These are phyloP conservation scores for Callionymus lyra DNA, from an alignment of 2,113 vertebrate genomes.

Conservation along the genomic window DNA sequence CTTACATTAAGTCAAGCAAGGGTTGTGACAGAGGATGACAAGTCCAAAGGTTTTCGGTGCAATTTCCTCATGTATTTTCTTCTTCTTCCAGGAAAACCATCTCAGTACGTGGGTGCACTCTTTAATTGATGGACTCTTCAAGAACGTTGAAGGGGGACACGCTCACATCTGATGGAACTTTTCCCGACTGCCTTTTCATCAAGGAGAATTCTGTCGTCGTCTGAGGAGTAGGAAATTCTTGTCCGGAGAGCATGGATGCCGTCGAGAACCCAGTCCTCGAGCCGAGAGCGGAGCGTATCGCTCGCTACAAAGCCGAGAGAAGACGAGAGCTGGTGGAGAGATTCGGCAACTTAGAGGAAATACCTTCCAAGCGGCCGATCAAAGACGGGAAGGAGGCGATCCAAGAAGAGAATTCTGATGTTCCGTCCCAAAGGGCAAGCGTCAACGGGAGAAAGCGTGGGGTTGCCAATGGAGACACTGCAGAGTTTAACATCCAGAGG, in stretches of 20 bases:
- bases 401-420: background rate
- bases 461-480: slow-evolving; percentile 49
- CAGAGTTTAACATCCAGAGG: slow-evolving; percentile 26
- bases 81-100: slow-evolving; percentile 20
- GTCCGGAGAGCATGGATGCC: slow-evolving; percentile 27
- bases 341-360: slow-evolving; percentile 53
- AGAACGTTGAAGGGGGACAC: slow-evolving; percentile 4
- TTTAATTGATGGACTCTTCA: slow-evolving; percentile 7
- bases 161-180: slow-evolving; percentile 23
- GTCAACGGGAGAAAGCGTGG: slow-evolving; percentile 30
- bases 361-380: slow-evolving; percentile 56
- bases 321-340: slow-evolving; percentile 63
- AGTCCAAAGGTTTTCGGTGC: too few species aligned
- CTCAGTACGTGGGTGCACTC: slow-evolving; percentile 5
- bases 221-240: slow-evolving; percentile 1
- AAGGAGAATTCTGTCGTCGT: too few species aligned
- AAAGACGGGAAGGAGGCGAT: slow-evolving; percentile 39
- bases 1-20: slow-evolving; percentile 38
- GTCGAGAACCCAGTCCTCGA: slow-evolving; percentile 56
- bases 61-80: slow-evolving; percentile 2
- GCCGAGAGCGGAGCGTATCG: slow-evolving; percentile 65
- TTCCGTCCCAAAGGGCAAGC: slow-evolving; percentile 10
- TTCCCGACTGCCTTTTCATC: background rate
- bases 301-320: slow-evolving; percentile 71
- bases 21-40: slow-evolving; percentile 3